phyloP scores from a whole-genome alignment of 2,797 vertebrate species.

The Rhadinocentrus ornatus region DNA sequence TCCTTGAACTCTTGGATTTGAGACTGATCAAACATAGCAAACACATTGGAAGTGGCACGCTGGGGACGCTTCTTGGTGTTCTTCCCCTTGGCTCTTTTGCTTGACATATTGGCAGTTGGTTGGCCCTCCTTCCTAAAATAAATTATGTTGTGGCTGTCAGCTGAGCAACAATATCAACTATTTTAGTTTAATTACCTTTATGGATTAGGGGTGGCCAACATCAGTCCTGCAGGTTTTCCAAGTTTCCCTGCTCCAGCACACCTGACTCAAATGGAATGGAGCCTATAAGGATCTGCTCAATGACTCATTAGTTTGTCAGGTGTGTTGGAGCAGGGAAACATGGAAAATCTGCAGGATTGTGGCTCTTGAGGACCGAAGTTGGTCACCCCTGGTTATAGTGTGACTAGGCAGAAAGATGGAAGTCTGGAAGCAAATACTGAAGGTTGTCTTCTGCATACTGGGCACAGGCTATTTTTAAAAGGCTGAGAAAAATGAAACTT shows the following conservation, averaged over 20 bases:
- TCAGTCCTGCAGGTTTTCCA: no score
- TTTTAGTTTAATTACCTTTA: neutral
- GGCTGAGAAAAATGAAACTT: no score
- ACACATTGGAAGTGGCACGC: slow-evolving; percentile 95
- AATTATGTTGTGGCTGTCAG: slow-evolving; percentile 9
- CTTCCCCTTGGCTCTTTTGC: slow-evolving; percentile 95
- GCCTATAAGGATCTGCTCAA: no score
- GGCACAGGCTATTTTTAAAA: neutral
- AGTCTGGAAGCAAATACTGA: neutral
- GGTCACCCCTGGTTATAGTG: no score
- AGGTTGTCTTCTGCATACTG: neutral
- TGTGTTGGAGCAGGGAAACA: no score
- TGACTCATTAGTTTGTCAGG: no score
- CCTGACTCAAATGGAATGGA: no score
- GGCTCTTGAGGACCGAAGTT: no score
- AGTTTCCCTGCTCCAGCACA: no score
- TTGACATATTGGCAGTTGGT: slow-evolving; percentile 86
- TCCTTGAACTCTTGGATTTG: slow-evolving; percentile 99
- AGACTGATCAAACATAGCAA: slow-evolving; percentile 97
- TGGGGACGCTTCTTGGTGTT: slow-evolving; percentile 96
- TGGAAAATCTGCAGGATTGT: no score
- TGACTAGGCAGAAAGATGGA: neutral
- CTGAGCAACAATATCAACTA: neutral
- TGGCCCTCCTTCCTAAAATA: slow-evolving; percentile 31
- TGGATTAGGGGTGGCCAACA: no score